These are phyloP conservation scores for Temnothorax rugatulus DNA, from an alignment of 2,888 invertebrate species.

Conservation along the genomic window DNA sequence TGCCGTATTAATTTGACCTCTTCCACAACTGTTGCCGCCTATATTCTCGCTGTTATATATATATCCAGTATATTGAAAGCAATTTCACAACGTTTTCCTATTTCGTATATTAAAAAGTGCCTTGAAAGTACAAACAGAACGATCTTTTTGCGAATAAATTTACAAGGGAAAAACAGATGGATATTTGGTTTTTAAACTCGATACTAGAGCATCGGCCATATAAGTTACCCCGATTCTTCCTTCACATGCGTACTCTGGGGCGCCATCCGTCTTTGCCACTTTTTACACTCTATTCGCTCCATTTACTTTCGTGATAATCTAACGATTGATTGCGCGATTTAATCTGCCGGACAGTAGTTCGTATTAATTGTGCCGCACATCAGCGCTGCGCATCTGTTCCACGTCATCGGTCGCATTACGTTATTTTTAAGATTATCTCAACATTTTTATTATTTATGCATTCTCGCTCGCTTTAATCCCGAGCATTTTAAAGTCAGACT, in stretches of 20 bases:
- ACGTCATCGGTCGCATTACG: conserved; percentile 39
- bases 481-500: not conserved
- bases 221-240: conserved; percentile 29
- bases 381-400: conserved; percentile 48
- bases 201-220: conserved; percentile 2
- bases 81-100: conserved; percentile 11
- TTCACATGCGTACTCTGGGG: conserved; percentile 13
- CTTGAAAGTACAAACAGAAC: not conserved
- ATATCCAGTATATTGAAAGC: conserved; percentile 15
- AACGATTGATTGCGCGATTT: conserved; percentile 57
- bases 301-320: conserved; percentile 53
- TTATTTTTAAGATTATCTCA: conserved; percentile 33
- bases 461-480: conserved; percentile 23
- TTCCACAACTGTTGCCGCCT: conserved; percentile 13
- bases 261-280: conserved; percentile 61
- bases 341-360: conserved; percentile 55
- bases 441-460: conserved; percentile 38
- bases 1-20: conserved; percentile 34
- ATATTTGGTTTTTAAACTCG: conserved; percentile 36
- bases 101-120: conserved; percentile 16
- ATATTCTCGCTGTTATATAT: not conserved
- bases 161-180: not conserved
- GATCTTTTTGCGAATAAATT: conserved; percentile 18
- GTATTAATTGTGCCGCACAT: conserved; percentile 50
- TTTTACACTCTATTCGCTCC: conserved; percentile 50